Base-by-base conservation (phyloP, 2,888 invertebrate genomes). In the Sussaba pulchella region DNA sequence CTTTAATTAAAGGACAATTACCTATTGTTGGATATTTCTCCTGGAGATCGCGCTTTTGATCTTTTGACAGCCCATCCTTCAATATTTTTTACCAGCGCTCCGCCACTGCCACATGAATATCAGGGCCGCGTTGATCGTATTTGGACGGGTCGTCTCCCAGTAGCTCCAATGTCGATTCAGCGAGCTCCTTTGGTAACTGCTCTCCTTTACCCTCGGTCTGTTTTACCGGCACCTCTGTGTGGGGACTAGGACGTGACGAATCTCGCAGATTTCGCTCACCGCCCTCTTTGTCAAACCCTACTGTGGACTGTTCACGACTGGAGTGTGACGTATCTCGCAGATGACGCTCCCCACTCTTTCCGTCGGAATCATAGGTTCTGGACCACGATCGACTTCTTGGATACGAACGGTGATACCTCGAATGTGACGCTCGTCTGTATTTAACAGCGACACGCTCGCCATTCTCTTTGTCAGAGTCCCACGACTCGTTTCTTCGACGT, bases 1-100 rank as follows among this genome's bases (percentile, higher is more conserved):
- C 78, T 47, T 61, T 67, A 9, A 31, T 71, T 9, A 66, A 47
- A 36, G n/a, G 75, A 41, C 78, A 78, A 21, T 81, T 78, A 12
- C 67, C 78, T 1, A 78, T 75, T 8, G 75, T 78, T 57, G 75
- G 72, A 36, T 75, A 78, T 45, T 78, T 82, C 0, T 57, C 67
- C 9, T 71, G 78, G 10, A 78, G 67, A 19, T 75, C 71, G 21
- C 66, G 57, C 54, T 72, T 75, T 52, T 50, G 71, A 1, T 81
- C 81, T 54, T 69, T 81, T 59, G 78, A 52, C 2, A 79, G 36
- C 9, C 69, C 70, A 41, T 79, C 36, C 36, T 31, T 76, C 17
- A 79, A 69, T 17, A 82, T 79, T 64, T 73, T 82, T 10, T 10
- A n/a, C 75, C 72, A 82, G 17, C 82, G 74, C 47, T 78, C 78